A percentile compares a stretch with the other conserved stretches of the same genome.
Evolutionary conservation across 2,888 invertebrate genomes (phyloP).

Genomic region (Morpho deidamia): DNA sequence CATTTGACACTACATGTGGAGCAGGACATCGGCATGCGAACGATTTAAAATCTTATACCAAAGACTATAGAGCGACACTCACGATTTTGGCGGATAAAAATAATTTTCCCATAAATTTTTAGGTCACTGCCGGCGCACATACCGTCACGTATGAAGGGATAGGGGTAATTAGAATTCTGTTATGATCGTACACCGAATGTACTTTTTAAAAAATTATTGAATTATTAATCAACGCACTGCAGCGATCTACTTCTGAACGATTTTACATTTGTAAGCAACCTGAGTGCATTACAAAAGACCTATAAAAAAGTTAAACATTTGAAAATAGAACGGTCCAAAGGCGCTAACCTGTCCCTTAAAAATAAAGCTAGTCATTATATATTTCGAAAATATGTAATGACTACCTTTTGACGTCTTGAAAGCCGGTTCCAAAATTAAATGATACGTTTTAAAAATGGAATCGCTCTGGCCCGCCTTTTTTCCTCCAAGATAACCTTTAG

Average conservation of each 20-base stretch:
- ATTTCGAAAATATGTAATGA: constrained; percentile 70
- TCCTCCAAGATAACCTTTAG: constrained; percentile 75
- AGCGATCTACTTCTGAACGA: constrained; percentile 4
- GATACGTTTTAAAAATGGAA: constrained; percentile 79
- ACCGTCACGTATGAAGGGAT: constrained; percentile 60
- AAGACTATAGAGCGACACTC: constrained; percentile 29
- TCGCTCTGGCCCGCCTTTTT: constrained; percentile 76
- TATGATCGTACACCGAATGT: constrained; percentile 8
- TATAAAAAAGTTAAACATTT: constrained; percentile 3
- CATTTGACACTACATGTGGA: constrained; percentile 44
- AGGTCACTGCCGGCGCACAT: constrained; percentile 59
- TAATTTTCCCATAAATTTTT: constrained; percentile 65
- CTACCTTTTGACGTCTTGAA: constrained; percentile 76
- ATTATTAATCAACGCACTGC: constrained; percentile 16
- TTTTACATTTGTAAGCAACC: constrained; percentile 6
- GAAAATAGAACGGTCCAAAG: constrained; percentile 35
- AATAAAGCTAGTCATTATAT: constrained; percentile 34
- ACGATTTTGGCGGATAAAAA: constrained; percentile 29
- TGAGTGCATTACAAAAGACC: constrained; percentile 10
- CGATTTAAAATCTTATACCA: constrained; percentile 33
- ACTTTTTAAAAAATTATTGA: constrained; percentile 12
- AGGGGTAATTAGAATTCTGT: constrained; percentile 64
- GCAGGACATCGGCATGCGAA: constrained; percentile 25
- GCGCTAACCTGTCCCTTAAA: constrained; percentile 58
- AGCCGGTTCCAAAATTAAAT: constrained; percentile 78